These are phyloP conservation scores for Hirtodrosophila cameraria DNA, from an alignment of 2,888 invertebrate species.

Conservation along the genomic window DNA sequence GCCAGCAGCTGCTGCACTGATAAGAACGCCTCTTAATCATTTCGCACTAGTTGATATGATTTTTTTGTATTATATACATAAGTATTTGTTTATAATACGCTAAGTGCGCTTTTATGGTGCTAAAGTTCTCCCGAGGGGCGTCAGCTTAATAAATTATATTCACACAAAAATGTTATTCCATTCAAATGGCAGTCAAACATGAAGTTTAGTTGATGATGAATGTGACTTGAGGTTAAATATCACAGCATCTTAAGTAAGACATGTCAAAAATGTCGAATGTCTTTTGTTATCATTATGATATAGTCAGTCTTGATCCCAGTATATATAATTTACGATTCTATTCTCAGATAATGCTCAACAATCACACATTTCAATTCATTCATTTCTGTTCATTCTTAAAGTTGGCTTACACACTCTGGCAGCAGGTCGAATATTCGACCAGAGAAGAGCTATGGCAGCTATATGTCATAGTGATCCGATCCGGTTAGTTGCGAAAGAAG, in stretches of 20 bases:
- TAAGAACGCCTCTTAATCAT: slow-evolving; percentile 38
- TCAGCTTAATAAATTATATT: slow-evolving; percentile 1
- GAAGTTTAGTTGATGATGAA: background rate
- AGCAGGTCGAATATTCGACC: no score
- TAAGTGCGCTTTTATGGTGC: background rate
- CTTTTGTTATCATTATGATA: background rate
- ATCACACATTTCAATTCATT: no score
- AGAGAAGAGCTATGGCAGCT: no score
- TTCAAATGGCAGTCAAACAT: slow-evolving; percentile 14
- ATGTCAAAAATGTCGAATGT: no score
- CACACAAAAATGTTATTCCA: slow-evolving; percentile 26
- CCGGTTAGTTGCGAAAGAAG: no score
- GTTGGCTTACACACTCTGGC: no score
- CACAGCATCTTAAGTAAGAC: background rate
- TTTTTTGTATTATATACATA: background rate
- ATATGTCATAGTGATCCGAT: no score
- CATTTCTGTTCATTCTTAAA: no score
- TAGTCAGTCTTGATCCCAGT: background rate
- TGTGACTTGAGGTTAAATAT: slow-evolving; percentile 5
- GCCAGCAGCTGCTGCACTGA: slow-evolving; percentile 32
- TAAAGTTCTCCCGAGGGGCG: background rate
- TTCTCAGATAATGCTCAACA: background rate
- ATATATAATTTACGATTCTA: background rate
- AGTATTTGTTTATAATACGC: no score
- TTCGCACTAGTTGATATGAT: background rate